Percentiles rank a stretch among this genome's conserved stretches.
These are phyloP conservation scores for Siphlonurus alternatus DNA, from an alignment of 2,888 invertebrate species.

Conservation along the genomic window DNA sequence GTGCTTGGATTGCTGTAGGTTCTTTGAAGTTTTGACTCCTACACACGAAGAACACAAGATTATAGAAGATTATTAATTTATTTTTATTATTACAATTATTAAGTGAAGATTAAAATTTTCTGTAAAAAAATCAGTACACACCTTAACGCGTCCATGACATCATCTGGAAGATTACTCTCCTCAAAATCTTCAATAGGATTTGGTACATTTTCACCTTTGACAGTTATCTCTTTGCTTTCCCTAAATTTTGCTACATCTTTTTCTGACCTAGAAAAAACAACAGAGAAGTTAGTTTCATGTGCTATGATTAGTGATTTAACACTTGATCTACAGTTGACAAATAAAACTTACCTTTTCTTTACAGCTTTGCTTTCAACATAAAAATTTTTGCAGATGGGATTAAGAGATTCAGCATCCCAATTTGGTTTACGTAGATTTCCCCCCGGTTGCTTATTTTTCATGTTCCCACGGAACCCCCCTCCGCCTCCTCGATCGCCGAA, in stretches of 20 bases:
- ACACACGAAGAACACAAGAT: conserved; percentile 5
- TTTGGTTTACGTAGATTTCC: not conserved
- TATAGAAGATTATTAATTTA: not conserved
- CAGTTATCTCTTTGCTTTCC: conserved; percentile 5
- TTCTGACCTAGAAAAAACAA: not conserved
- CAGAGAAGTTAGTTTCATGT: too few relatives aligned
- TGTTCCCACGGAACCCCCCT: not conserved
- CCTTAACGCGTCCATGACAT: not conserved
- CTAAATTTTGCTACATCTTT: not conserved
- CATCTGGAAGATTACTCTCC: not conserved
- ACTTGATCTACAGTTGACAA: not conserved
- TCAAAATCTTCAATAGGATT: conserved; percentile 3
- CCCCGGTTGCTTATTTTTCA: not conserved
- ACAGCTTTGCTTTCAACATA: not conserved
- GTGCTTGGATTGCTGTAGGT: conserved; percentile 89
- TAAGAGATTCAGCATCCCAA: not conserved
- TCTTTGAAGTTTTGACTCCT: conserved; percentile 22
- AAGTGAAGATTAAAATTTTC: not conserved
- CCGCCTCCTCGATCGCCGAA: not conserved
- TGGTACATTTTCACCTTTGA: conserved; percentile 3
- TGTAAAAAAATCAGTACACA: not conserved
- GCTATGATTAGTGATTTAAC: not conserved
- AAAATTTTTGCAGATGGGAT: not conserved
- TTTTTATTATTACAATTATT: too few relatives aligned
- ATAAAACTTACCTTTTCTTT: not conserved